Evolutionary conservation across 2,113 vertebrate species (phyloP).

Genomic region (Octodon degus): DNA sequence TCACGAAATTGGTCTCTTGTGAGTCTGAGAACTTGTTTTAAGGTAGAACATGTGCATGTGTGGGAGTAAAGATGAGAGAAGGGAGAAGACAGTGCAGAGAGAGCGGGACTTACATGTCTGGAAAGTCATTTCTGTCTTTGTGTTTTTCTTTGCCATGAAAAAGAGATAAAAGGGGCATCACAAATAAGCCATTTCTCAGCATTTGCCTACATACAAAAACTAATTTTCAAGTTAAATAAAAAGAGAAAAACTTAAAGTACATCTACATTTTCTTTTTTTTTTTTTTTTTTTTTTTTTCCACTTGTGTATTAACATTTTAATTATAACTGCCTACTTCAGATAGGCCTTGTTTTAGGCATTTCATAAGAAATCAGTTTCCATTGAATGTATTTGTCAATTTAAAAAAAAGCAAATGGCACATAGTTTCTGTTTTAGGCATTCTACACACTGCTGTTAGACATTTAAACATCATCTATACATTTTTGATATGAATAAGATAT

Average conservation of each 20-base stretch:
- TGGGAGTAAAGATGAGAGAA: not conserved
- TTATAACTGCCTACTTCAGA: not conserved
- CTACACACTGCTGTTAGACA: not conserved
- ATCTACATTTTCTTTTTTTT: too few relatives aligned
- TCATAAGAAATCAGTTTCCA: conserved; percentile 14
- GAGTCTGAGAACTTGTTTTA: conserved; percentile 36
- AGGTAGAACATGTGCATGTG: not conserved
- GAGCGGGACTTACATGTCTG: not conserved
- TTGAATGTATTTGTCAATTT: not conserved
- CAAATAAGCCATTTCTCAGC: not conserved
- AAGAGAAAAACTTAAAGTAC: conserved; percentile 2
- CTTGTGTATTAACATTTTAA: conserved; percentile 37
- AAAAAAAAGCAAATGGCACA: not conserved
- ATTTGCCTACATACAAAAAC: not conserved
- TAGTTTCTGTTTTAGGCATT: conserved; percentile 35
- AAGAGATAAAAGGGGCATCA: not conserved
- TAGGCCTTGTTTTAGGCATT: not conserved
- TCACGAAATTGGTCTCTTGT: conserved; percentile 35
- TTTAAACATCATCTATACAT: not conserved
- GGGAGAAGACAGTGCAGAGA: not conserved
- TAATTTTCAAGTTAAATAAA: conserved; percentile 50
- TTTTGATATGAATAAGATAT: conserved; percentile 11
- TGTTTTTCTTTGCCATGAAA: not conserved
- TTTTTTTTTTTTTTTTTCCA: too few relatives aligned
- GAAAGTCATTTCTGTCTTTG: not conserved